A percentile compares a stretch with the other conserved stretches of the same genome.
Conservation (phyloP, 2,797 vertebrate species). For the Apogon talboti region DNA sequence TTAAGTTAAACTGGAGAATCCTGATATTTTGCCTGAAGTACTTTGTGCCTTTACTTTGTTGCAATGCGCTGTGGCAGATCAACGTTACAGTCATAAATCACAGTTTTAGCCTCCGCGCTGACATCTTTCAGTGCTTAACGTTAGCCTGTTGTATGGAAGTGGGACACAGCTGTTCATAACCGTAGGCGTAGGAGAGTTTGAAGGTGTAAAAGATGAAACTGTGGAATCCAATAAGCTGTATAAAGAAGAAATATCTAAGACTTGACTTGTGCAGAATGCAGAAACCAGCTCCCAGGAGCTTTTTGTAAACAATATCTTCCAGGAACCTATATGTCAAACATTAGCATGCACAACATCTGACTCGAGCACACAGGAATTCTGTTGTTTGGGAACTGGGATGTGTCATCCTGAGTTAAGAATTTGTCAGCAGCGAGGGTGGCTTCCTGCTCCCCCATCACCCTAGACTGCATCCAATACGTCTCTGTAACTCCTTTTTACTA, state of each 20-base stretch:
- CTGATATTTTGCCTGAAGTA: not conserved
- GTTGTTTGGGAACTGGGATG: conserved; percentile 58
- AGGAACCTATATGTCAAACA: conserved; percentile 67
- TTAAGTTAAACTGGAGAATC: not conserved
- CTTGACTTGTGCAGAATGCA: conserved; percentile 19
- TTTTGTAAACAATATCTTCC: conserved; percentile 54
- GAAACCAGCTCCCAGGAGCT: conserved; percentile 29
- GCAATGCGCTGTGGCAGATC: not conserved
- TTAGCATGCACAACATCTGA: conserved; percentile 39
- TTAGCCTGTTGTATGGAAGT: not conserved
- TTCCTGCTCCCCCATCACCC: conserved; percentile 35
- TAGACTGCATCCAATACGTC: conserved; percentile 18
- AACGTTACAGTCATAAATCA: not conserved
- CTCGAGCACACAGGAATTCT: conserved; percentile 39
- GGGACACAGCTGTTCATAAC: not conserved
- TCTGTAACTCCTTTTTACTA: not conserved
- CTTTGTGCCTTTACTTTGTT: not conserved
- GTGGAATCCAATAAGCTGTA: conserved; percentile 41
- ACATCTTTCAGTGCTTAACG: not conserved
- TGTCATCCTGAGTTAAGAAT: conserved; percentile 51
- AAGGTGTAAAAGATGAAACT: conserved; percentile 14
- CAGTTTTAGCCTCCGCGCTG: not conserved
- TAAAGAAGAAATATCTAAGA: conserved; percentile 22
- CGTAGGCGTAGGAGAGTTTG: not conserved
- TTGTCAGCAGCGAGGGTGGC: conserved; percentile 47